Evolutionary conservation across 23 tunicate genomes (phyloP), one percentile per base, ranked within the genome.

Genomic region (Halocynthia aurantium): DNA sequence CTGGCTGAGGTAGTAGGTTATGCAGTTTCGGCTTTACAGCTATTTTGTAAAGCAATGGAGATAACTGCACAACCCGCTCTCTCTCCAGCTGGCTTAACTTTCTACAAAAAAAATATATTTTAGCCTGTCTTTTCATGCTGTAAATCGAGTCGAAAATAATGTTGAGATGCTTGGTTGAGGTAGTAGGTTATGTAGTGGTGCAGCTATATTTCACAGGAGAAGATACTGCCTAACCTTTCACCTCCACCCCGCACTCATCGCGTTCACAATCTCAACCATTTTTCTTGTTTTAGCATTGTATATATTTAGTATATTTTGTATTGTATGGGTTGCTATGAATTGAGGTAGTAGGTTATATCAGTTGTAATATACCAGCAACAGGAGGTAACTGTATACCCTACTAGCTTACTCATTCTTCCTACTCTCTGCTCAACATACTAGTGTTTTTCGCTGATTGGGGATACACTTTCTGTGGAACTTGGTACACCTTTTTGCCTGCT

Each of bases 341-440:
- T 92, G 98, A 92, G 98, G 98, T 92, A 92, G 98, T 92, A 92
- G 92, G 90, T 92, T 92, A 86, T 83, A 92, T 86, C 86, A 81
- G 86, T 92, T 79, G 75, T 67, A 56, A 7, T 81, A 72, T 68
- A 76, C 76, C 20, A 40, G 31, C 50, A 61, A 80, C 17, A 6
- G 96, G 88, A 84, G 96, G 55, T 89, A 84, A 85, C 88, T 84
- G 88, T 67, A 72, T 83, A 84, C 73, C 87, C 96, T 80, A 89
- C 88, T 89, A 84, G 85, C 96, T 89, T 89, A 70, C 72, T 76
- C 51, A 80, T 61, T 73, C 60, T 13, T 84, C 69, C 71, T 68
- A 52, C 81, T 66, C 7, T 67, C 92, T 21, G 13, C 86, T 31
- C 44, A 31, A 31, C 44, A 31, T 31, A 31, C 44, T 31, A 31